Evolutionary conservation across 30 jellyfish, hydroid and myxozoan species (phyloP), one percentile per base, ranked within the genome.

Genomic region (Mastigias papua): DNA sequence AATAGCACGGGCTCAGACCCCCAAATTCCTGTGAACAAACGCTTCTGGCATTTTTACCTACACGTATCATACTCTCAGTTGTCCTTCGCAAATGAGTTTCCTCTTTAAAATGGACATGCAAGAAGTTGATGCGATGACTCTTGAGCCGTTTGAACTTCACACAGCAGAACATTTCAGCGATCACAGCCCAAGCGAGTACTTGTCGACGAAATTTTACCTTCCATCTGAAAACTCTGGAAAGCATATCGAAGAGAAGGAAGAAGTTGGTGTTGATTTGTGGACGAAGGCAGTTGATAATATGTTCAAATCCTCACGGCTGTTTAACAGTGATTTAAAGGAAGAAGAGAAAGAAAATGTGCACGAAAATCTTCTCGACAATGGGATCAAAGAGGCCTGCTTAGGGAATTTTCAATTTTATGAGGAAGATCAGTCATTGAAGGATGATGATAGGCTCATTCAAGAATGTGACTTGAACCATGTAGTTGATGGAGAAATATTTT

Each of bases 151-250:
- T 25, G 84, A 84, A 9, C 72, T 84, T 21, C 93, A 84, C 70
- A 25, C 86, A 9, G 57, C 80, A 27, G 93, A 71, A 71, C 93
- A 71, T 22, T 58, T 84, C 1, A 33, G 29, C 60, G 29, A 65
- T 65, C 93, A 84, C 69, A 84, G 93, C 58, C 93, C 93, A 20
- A 84, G 93, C 79, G 93, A 84, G 27, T 84, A 69, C 37, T 49
- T 84, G 48, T 69, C 86, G 65, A 34, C 93, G 34, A 84, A 84
- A 42, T 84, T 84, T 42, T 84, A 69, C 48, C 61, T 58, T 2
- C 70, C 76, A 23, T 2, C 80, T 13, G 86, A 84, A 29, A 27
- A 25, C 29, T 11, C 60, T 2, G 87, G n/a, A 37, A 34, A 27
- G 37, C 33, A 54, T 58, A 37, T 72, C 1, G 86, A 50, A 28